These are phyloP conservation scores for Drosophila meridionalis DNA, from an alignment of 2,888 invertebrate species.

Conservation along the genomic window DNA sequence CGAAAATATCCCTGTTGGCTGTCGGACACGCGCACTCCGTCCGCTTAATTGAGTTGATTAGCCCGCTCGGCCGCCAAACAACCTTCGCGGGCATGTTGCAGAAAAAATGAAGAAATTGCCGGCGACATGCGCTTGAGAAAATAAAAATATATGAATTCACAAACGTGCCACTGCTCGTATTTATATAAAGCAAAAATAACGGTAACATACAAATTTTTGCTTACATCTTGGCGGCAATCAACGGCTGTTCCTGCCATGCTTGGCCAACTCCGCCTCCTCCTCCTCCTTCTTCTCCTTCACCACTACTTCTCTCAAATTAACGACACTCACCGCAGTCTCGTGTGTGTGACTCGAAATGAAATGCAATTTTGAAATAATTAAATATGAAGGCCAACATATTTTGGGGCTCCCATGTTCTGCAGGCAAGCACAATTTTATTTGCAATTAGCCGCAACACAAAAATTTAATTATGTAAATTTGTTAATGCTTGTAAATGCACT, in stretches of 20 bases:
- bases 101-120: constrained; percentile 46
- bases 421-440: constrained; percentile 31
- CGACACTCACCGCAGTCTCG: constrained; percentile 43
- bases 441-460: constrained; percentile 37
- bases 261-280: constrained; percentile 28
- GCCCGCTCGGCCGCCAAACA: constrained; percentile 43
- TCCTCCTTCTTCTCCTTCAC: constrained; percentile 21
- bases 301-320: constrained; percentile 64
- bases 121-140: constrained; percentile 66
- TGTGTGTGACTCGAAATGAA: constrained; percentile 53
- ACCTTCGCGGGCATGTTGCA: constrained; percentile 31
- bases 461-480: constrained; percentile 47
- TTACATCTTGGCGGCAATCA: constrained; percentile 60
- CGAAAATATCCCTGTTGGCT: constrained; percentile 30
- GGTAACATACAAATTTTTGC: constrained; percentile 69
- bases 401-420: constrained; percentile 28
- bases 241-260: constrained; percentile 41
- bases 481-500: constrained; percentile 7
- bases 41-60: constrained; percentile 80
- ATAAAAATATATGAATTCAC: constrained; percentile 62
- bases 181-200: constrained; percentile 69
- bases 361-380: constrained; percentile 74
- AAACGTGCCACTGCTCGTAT: constrained; percentile 51
- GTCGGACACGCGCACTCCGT: constrained; percentile 65
- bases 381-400: constrained; percentile 60